Percentiles rank a stretch among this genome's conserved stretches.
These are phyloP conservation scores for Amphiprion percula DNA, from an alignment of 2,113 vertebrate species.

Conservation along the genomic window DNA sequence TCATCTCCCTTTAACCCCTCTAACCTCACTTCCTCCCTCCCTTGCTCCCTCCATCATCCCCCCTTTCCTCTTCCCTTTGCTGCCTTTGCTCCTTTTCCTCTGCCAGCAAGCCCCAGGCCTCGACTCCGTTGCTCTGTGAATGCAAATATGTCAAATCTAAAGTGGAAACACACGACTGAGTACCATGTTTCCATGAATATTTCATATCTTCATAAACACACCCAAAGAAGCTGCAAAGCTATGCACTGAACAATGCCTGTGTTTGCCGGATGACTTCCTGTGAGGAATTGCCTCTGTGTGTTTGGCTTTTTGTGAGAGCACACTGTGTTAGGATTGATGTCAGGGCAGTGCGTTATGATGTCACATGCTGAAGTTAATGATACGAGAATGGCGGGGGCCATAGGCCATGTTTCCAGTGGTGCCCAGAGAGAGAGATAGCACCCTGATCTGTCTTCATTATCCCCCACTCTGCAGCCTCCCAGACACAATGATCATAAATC, in stretches of 20 bases:
- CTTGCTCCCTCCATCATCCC: slow-evolving; percentile 49
- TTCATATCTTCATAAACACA: slow-evolving; percentile 78
- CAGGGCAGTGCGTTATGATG: slow-evolving; percentile 77
- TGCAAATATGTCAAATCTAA: slow-evolving; percentile 75
- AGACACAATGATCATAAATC: slow-evolving; percentile 89
- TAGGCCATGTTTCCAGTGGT: slow-evolving; percentile 80
- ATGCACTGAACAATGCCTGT: slow-evolving; percentile 49
- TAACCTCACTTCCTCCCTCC: slow-evolving; percentile 66
- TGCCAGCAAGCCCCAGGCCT: slow-evolving; percentile 62
- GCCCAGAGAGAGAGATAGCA: slow-evolving; percentile 81
- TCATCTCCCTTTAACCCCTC: slow-evolving; percentile 53
- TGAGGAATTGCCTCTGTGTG: slow-evolving; percentile 53
- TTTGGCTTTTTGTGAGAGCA: slow-evolving; percentile 63
- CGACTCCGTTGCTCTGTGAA: slow-evolving; percentile 60
- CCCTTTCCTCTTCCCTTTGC: slow-evolving; percentile 45
- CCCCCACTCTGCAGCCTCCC: slow-evolving; percentile 83
- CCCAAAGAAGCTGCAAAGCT: slow-evolving; percentile 54
- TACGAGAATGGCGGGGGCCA: slow-evolving; percentile 69
- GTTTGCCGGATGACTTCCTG: slow-evolving; percentile 66
- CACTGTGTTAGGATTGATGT: slow-evolving; percentile 75
- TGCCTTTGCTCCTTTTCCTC: slow-evolving; percentile 44
- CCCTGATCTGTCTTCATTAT: slow-evolving; percentile 88
- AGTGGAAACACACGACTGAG: slow-evolving; percentile 76
- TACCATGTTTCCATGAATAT: slow-evolving; percentile 76
- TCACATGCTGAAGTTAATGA: slow-evolving; percentile 81